Evolutionary conservation across 2,797 vertebrate species (phyloP).

Genomic region (Hylomyscus alleni): DNA sequence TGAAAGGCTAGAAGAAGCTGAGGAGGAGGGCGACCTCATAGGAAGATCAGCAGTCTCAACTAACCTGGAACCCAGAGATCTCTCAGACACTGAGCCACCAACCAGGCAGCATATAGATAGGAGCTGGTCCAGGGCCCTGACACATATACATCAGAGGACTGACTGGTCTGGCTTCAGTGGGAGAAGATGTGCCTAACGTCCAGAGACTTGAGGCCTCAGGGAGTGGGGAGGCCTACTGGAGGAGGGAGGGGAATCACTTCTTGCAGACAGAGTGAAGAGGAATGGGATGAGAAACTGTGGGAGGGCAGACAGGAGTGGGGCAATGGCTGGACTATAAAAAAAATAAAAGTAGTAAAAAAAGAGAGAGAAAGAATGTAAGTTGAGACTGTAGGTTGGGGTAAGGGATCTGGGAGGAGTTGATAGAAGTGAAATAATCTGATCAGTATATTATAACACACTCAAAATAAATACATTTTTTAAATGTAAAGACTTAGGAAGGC

Average conservation of each 20-base stretch:
- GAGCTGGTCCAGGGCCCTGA: neutral
- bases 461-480: neutral
- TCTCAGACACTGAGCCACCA: neutral
- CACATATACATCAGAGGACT: neutral
- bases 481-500: neutral
- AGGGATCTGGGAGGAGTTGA: too few relatives aligned
- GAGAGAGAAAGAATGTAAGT: neutral
- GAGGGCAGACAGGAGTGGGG: neutral
- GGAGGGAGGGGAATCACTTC: neutral
- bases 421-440: neutral
- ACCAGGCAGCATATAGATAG: neutral
- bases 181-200: neutral
- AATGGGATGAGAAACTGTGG: neutral
- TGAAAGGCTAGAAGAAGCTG: neutral
- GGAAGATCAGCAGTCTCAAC: neutral
- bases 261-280: neutral
- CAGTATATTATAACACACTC: neutral
- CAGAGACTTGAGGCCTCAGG: neutral
- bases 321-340: neutral
- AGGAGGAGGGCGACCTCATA: neutral
- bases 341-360: neutral
- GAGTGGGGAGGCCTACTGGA: neutral
- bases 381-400: neutral
- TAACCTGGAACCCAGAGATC: neutral
- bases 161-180: neutral